These are phyloP conservation scores for Rachycentron canadum DNA, from an alignment of 2,797 vertebrate species.

Conservation along the genomic window DNA sequence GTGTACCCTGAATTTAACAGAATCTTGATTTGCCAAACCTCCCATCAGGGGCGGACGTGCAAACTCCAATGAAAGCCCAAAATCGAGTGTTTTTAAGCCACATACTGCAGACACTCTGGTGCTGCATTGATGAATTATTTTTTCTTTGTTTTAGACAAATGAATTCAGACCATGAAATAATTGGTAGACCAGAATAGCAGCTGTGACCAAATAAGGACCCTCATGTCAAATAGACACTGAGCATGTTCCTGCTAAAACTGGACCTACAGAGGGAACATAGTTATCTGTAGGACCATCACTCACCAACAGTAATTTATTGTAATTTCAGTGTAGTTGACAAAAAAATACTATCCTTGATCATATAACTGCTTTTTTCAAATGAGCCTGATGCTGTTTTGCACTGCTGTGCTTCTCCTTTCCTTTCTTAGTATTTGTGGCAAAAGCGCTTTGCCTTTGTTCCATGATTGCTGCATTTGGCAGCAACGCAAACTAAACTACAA, in stretches of 20 bases:
- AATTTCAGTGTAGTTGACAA: neutral
- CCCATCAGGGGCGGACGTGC: neutral
- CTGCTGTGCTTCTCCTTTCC: neutral
- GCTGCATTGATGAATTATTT: conserved; percentile 1
- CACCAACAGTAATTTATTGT: neutral
- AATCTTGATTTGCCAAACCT: neutral
- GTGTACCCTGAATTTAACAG: neutral
- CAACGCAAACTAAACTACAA: conserved; percentile 34
- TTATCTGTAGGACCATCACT: neutral
- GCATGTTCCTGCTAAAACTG: conserved; percentile 10
- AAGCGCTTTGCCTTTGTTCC: conserved; percentile 33
- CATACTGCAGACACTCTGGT: neutral
- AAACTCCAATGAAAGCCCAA: neutral
- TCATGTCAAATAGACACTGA: conserved; percentile 5
- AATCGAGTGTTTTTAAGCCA: neutral
- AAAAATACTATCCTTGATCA: neutral
- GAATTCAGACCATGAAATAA: conserved; percentile 21
- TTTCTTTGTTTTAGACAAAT: neutral
- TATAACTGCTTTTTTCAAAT: neutral
- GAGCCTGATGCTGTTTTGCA: neutral
- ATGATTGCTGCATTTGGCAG: conserved; percentile 28
- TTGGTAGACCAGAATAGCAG: neutral
- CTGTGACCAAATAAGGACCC: conserved; percentile 47
- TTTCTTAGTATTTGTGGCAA: conserved; percentile 12
- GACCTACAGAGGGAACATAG: neutral